Evolutionary conservation across 2,113 vertebrate species (phyloP).

Genomic region (Hipposideros armiger): DNA sequence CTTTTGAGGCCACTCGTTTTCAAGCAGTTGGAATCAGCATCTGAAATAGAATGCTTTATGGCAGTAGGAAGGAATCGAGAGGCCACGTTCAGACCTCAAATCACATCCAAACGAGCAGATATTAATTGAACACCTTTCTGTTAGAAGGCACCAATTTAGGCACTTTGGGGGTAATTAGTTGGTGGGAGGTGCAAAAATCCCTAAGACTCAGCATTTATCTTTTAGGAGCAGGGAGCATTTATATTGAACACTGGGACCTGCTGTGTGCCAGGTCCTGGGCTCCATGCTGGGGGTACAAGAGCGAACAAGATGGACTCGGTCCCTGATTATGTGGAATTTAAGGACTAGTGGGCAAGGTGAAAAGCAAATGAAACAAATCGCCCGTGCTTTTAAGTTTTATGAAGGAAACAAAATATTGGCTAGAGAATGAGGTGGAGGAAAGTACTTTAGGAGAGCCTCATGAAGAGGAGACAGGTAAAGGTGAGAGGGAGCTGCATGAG

Average conservation of each 20-base stretch:
- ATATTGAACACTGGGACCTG: neutral
- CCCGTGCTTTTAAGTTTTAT: neutral
- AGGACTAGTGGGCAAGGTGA: neutral
- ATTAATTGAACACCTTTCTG: neutral
- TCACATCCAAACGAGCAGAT: too few relatives aligned
- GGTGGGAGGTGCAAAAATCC: neutral
- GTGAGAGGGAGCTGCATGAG: neutral
- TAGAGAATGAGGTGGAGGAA: fast-evolving
- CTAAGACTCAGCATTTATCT: neutral
- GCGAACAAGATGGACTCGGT: fast-evolving
- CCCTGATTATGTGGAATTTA: neutral
- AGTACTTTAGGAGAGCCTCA: too few relatives aligned
- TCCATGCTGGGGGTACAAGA: neutral
- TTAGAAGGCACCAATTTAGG: neutral
- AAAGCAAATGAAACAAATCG: fast-evolving
- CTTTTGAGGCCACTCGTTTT: constrained; percentile 71
- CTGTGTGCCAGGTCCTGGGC: neutral
- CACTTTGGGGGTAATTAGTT: neutral
- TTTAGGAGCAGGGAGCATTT: neutral
- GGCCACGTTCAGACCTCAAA: neutral
- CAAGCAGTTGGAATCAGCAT: constrained; percentile 66
- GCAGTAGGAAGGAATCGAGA: neutral
- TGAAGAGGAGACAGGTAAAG: neutral
- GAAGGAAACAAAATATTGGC: neutral
- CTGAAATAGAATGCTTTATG: constrained; percentile 60